Percentiles rank a stretch among this genome's conserved stretches.
phyloP scores from a whole-genome alignment of 1,140 invertebrate species.

The Halictus rubicundus region DNA sequence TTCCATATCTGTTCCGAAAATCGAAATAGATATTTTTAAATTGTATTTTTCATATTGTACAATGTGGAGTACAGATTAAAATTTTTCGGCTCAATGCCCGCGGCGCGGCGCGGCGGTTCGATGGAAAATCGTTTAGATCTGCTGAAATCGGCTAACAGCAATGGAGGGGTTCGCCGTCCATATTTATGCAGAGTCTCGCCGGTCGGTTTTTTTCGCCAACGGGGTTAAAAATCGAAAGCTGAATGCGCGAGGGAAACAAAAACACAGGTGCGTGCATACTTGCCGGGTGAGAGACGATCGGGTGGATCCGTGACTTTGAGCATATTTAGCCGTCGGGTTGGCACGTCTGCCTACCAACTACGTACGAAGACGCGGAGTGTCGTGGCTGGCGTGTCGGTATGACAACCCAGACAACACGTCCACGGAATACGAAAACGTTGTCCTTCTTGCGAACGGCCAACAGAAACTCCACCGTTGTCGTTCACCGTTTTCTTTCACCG shows the following conservation, averaged over 20 bases:
- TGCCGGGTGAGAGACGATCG: constrained; percentile 38
- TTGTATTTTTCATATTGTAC: too few species aligned
- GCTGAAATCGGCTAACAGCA: not conserved
- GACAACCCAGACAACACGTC: constrained; percentile 65
- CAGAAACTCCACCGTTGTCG: constrained; percentile 18
- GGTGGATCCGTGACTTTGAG: constrained; percentile 51
- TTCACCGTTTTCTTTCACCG: constrained; percentile 51
- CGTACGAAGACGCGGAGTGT: constrained; percentile 39
- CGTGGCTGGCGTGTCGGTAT: constrained; percentile 69
- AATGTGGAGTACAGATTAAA: too few species aligned
- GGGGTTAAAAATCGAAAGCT: constrained; percentile 22
- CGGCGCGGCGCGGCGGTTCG: too few species aligned
- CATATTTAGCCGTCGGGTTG: constrained; percentile 65
- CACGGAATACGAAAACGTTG: constrained; percentile 67
- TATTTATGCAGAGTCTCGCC: not conserved
- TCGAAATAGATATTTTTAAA: too few species aligned
- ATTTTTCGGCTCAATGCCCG: too few species aligned
- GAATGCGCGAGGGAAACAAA: constrained; percentile 27
- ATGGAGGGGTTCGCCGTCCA: not conserved
- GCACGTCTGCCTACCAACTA: constrained; percentile 70
- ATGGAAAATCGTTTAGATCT: not conserved
- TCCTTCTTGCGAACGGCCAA: constrained; percentile 56
- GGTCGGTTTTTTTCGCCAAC: not conserved
- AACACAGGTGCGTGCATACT: constrained; percentile 31
- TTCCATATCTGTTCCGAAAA: too few species aligned